These are phyloP conservation scores for Sclerurus mexicanus DNA, from an alignment of 2,113 vertebrate species.

Conservation along the genomic window DNA sequence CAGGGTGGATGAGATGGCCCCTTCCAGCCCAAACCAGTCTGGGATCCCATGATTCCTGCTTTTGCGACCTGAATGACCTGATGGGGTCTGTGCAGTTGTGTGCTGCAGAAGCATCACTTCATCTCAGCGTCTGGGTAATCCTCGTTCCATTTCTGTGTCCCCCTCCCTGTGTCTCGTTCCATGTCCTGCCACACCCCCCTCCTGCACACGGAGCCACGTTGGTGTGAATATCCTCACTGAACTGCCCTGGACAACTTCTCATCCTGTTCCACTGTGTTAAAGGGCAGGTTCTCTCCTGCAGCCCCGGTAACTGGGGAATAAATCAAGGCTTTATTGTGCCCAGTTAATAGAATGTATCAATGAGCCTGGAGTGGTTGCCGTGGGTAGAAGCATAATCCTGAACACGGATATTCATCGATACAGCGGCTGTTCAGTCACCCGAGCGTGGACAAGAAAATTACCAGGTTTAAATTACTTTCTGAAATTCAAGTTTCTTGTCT, in stretches of 20 bases:
- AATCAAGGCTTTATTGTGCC: background rate
- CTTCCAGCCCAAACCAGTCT: no score
- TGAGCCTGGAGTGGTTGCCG: background rate
- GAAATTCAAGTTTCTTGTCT: background rate
- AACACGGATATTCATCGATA: background rate
- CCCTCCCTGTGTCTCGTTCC: accelerated
- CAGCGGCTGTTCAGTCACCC: background rate
- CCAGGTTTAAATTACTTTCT: background rate
- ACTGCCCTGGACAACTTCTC: background rate
- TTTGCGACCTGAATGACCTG: no score
- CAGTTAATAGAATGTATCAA: background rate
- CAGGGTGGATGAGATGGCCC: background rate
- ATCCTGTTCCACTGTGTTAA: background rate
- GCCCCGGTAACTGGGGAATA: background rate
- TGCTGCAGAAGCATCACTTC: background rate
- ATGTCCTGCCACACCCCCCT: accelerated
- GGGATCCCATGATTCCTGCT: background rate
- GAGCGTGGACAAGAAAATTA: background rate
- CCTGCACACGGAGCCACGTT: accelerated
- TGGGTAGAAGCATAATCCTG: background rate
- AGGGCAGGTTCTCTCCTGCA: background rate
- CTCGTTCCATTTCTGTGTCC: background rate
- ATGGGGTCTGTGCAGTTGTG: accelerated
- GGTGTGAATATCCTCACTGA: background rate
- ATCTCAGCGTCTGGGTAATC: accelerated